Base-by-base conservation (phyloP, 64 coral and sea anemone species). In the Actinia equina region DNA sequence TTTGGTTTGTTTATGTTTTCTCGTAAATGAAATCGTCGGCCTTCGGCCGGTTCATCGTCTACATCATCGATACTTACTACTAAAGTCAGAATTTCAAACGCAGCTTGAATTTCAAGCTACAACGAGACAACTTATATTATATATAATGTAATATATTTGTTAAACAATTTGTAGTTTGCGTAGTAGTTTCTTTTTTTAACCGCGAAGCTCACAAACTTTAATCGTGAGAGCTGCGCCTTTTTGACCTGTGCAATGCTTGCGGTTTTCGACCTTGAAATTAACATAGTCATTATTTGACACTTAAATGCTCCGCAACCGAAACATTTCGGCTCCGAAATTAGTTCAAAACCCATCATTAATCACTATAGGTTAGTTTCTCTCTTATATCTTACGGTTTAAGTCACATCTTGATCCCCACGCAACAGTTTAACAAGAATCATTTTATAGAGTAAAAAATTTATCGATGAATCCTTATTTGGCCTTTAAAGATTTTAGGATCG, bases 1-100 rank as follows among this genome's bases (percentile, higher is more conserved):
- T 41, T 74, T 74, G 18, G 62, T 74, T 74, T 74, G 69, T 74
- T 74, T 74, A 74, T 74, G 69, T 74, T 74, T 74, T 74, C 8
- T 14, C 41, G 13, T 41, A 74, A 74, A 74, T 74, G 69, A 37
- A 71, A 37, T 69, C 6, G 19, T 69, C 63, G 63, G 25, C 1
- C 26, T 74, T 41, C 2, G 27, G 12, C 27, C 69, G 25, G 23
- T 74, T 8, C 9, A 74, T 26, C 69, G 69, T 74, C 9, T 12
- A 74, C 26, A 74, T 30, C n/a, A 30, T 11, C 14, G 25, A 30
- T 41, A 10, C 27, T 74, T 13, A 12, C 10, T 13, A 3, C 10
- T 13, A 3, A 41, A 27, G 12, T 13, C 41, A 74, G 14, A 41
- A n/a, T 41, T 13, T 25, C 9, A 27, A 74, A 74, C 13, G 25